Base-by-base conservation (phyloP, 2,888 invertebrate genomes). In the Erebia palarica region DNA sequence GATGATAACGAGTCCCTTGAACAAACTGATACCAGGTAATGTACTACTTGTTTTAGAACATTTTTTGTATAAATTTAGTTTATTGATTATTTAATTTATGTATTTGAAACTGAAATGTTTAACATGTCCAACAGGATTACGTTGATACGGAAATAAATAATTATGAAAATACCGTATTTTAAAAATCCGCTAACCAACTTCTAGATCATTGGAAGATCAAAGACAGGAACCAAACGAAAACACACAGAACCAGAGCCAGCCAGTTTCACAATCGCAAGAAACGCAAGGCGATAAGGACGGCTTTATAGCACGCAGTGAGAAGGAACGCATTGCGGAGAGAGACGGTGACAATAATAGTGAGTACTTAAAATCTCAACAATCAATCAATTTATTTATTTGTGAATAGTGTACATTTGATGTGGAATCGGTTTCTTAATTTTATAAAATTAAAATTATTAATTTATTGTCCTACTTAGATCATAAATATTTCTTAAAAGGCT, bases 191-290 rank as follows among this genome's bases (percentile, higher is more conserved):
- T 42, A 44, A 64, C 69, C 75, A 76, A 70, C 7, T 64, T 81
- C 0, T 83, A 91, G 91, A 82, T 78, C 68, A 73, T 1, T 81
- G n/a, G 88, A 87, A 44, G 86, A 86, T 0, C 72, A 77, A 4
- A 65, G 69, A 18, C 66, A 49, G 10, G 71, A 73, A 47, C n/a
- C 51, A 14, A 53, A 53, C 49, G 36, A 71, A 36, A 13, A 5
- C 36, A 4, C 58, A n/a, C 18, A 47, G 42, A 18, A 61, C n/a
- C 61, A 59, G 16, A 55, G 51, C 53, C 27, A 60, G 51, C n/a
- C n/a, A 70, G 49, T 14, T 14, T 21, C 44, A 11, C 59, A 11
- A 42, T 9, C 42, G 47, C 61, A 61, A 11, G 21, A 70, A 8
- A 0, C 59, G 16, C 49, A 58, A 5, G 69, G 11, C 42, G n/a